Evolutionary conservation across 2,888 invertebrate species (phyloP).

Genomic region (Opisthograptis luteolata): DNA sequence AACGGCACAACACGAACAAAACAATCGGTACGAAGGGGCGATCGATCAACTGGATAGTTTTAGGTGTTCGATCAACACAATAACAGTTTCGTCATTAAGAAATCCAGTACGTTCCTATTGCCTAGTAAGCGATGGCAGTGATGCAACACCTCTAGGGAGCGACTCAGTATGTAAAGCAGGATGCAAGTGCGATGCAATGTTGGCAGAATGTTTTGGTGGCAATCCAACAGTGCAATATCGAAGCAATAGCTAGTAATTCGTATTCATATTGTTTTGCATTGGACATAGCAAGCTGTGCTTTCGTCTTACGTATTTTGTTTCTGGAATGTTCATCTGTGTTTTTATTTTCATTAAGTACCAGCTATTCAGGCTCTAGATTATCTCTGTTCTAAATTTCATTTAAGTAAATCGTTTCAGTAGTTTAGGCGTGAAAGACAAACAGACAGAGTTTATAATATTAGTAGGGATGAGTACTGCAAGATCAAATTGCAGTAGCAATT

Average conservation of each 20-base stretch:
- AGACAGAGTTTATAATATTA: no score
- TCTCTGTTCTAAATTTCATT: no score
- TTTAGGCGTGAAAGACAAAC: no score
- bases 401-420: no score
- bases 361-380: no score
- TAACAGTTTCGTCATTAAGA: constrained; percentile 46
- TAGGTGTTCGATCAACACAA: constrained; percentile 32
- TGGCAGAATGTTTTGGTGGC: constrained; percentile 41
- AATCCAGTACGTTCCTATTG: constrained; percentile 19
- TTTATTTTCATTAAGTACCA: no score
- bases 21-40: constrained; percentile 23
- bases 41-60: constrained; percentile 28
- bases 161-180: constrained; percentile 39
- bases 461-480: no score
- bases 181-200: constrained; percentile 35
- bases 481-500: no score
- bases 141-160: constrained; percentile 40
- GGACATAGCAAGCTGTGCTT: neutral
- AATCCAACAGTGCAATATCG: constrained; percentile 41
- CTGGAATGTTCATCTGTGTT: no score
- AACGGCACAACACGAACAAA: constrained; percentile 23
- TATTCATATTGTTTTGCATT: constrained; percentile 22
- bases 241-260: constrained; percentile 24
- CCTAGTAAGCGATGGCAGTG: constrained; percentile 4
- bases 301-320: no score